Conservation (phyloP, 1,140 invertebrate species). For the Rhizoglyphus robini region DNA sequence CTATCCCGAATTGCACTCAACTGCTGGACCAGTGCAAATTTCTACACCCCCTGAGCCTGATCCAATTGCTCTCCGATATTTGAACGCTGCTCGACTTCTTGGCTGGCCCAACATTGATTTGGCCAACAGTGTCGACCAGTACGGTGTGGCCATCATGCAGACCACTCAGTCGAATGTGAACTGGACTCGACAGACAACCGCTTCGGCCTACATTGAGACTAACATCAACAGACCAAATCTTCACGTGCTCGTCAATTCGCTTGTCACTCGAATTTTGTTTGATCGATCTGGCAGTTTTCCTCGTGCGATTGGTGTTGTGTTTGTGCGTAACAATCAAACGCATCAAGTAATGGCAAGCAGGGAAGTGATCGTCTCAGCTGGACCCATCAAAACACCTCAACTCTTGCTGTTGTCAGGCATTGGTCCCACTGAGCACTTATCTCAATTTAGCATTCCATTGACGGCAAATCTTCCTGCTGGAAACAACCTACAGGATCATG, state of each 20-base stretch:
- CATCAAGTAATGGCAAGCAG: neutral
- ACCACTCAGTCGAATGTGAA: slow-evolving; percentile 46
- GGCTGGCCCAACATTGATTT: neutral
- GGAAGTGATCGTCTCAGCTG: slow-evolving; percentile 55
- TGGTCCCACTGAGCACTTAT: slow-evolving; percentile 18
- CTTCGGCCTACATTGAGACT: slow-evolving; percentile 72
- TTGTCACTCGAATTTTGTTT: slow-evolving; percentile 66
- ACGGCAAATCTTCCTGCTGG: slow-evolving; percentile 34
- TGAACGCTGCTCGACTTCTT: neutral
- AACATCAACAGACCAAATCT: slow-evolving; percentile 62
- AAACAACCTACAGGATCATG: slow-evolving; percentile 34
- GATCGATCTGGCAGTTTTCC: too few species aligned
- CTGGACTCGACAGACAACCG: slow-evolving; percentile 72
- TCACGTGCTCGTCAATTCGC: too few species aligned
- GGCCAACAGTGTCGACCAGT: neutral
- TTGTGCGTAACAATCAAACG: neutral
- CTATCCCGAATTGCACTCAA: neutral
- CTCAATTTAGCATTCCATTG: slow-evolving; percentile 16
- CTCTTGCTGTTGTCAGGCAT: slow-evolving; percentile 79
- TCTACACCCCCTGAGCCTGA: neutral
- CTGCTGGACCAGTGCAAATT: slow-evolving; percentile 14
- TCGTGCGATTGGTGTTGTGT: slow-evolving; percentile 4
- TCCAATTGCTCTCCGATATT: neutral
- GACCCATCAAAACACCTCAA: slow-evolving; percentile 75
- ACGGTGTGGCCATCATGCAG: neutral